Evolutionary conservation across 2,888 invertebrate genomes (phyloP).

Genomic region (Neoascia interrupta): DNA sequence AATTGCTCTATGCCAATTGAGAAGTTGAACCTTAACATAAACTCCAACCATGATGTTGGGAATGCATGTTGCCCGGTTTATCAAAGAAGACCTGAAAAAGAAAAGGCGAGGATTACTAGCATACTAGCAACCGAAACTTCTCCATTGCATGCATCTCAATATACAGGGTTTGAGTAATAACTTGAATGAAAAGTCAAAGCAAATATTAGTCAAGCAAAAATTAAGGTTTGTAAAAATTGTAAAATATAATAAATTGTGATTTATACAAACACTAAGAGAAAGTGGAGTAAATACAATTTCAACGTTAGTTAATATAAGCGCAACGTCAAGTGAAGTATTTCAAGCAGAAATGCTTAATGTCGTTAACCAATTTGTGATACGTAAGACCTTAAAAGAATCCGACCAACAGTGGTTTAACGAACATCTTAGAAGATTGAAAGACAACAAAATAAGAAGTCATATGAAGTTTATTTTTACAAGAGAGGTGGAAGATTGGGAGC

Average conservation of each 20-base stretch:
- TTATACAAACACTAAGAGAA: not conserved
- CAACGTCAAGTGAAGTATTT: too few species aligned
- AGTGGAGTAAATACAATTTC: not conserved
- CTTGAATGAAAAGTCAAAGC: slow-evolving; percentile 9
- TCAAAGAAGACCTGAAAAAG: not conserved
- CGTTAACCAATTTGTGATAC: not conserved
- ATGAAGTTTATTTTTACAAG: not conserved
- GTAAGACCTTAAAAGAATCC: not conserved
- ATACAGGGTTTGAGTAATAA: slow-evolving; percentile 16
- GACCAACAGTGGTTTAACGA: not conserved
- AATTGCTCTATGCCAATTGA: slow-evolving; percentile 1
- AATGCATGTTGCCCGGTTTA: slow-evolving; percentile 1
- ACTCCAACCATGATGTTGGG: not conserved
- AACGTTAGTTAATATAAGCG: not conserved
- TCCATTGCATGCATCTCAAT: slow-evolving; percentile 2
- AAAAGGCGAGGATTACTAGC: not conserved
- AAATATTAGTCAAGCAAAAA: too few species aligned
- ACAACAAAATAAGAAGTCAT: too few species aligned
- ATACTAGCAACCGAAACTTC: slow-evolving; percentile 5
- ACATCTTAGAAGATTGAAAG: not conserved
- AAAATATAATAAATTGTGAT: not conserved
- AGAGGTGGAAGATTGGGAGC: not conserved
- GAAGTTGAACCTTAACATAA: not conserved
- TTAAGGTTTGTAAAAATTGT: not conserved
- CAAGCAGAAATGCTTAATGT: too few species aligned